Evolutionary conservation across 2,113 vertebrate species (phyloP), one percentile per base, ranked within the genome.

Genomic region (Strix uralensis): DNA sequence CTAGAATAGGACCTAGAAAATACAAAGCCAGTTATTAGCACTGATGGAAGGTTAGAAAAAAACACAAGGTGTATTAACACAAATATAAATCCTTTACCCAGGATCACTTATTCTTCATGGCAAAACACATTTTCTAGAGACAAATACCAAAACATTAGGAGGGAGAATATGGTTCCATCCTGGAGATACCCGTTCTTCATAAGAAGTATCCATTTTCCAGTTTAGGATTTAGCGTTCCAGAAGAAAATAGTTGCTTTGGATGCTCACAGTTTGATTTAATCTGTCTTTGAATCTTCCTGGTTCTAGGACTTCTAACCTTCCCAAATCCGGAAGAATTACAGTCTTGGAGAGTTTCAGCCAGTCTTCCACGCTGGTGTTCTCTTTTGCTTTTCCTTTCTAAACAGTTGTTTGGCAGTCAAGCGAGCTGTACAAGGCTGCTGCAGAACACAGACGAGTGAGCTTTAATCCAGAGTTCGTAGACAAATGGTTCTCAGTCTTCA

Each of bases 1-100:
- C 98, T 98, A 99, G 98, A 98, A 98, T 98, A 99, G 98, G 99
- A 98, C 99, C 99, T 99, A 99, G 98, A 98, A 98, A 98, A 99
- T 98, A 99, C 98, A 99, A 99, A 99, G 98, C 99, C 99, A 98
- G 98, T 99, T 99, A 99, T 99, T 99, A 99, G 98, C 98, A 98
- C 98, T 98, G 98, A 99, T 99, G 98, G 98, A 98, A 98, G 98
- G 98, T 99, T 98, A 98, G 97, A 95, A 98, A 98, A 98, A 98
- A 98, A 98, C 98, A 98, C 98, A 99, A 99, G 98, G 98, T 97
- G 99, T 97, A 99, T 98, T 97, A 98, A 99, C 98, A 99, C 98
- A 99, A 98, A 99, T 98, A 99, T 98, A 99, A 95, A 98, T 99
- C 99, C 98, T 99, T 98, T 97, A 98, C 98, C 98, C 97, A 97